Conservation (phyloP, 1,140 invertebrate genomes). For the Hylaeus volcanicus region DNA sequence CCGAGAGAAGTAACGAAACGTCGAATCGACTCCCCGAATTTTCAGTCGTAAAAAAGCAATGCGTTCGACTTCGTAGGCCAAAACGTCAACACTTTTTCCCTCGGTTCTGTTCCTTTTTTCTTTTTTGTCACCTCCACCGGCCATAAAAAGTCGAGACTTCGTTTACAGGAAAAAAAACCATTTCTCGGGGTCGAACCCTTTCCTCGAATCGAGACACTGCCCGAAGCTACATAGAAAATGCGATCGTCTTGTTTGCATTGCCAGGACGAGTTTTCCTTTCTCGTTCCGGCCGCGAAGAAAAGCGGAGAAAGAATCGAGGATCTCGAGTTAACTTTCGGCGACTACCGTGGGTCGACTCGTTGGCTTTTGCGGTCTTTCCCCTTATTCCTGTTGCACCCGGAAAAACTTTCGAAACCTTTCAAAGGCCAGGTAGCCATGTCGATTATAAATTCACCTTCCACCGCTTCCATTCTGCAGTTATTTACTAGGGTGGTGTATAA, state of each 20-base stretch:
- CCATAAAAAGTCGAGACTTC: not conserved
- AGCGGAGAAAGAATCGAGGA: not conserved
- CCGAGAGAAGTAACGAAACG: not conserved
- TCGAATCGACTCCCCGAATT: not conserved
- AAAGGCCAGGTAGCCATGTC: slow-evolving; percentile 32
- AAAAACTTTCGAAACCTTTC: slow-evolving; percentile 53
- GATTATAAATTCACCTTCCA: slow-evolving; percentile 55
- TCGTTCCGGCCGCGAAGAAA: not conserved
- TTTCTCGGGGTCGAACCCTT: not conserved
- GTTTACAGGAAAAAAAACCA: not conserved
- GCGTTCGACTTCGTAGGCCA: too few species aligned
- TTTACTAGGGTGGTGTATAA: too few species aligned
- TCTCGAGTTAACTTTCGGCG: slow-evolving; percentile 4
- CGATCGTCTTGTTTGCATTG: not conserved
- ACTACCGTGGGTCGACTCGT: slow-evolving; percentile 53
- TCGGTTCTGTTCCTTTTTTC: not conserved
- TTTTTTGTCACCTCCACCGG: not conserved
- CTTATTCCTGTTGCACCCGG: slow-evolving; percentile 20
- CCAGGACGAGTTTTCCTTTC: not conserved
- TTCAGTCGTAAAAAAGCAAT: not conserved
- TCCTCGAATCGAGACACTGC: not conserved
- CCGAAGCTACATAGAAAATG: not conserved
- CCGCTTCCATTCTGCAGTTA: too few species aligned
- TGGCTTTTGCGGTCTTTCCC: slow-evolving; percentile 66
- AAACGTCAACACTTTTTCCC: slow-evolving; percentile 10